Evolutionary conservation across 1,140 invertebrate genomes (phyloP).

Genomic region (Chlorops oryzae): DNA sequence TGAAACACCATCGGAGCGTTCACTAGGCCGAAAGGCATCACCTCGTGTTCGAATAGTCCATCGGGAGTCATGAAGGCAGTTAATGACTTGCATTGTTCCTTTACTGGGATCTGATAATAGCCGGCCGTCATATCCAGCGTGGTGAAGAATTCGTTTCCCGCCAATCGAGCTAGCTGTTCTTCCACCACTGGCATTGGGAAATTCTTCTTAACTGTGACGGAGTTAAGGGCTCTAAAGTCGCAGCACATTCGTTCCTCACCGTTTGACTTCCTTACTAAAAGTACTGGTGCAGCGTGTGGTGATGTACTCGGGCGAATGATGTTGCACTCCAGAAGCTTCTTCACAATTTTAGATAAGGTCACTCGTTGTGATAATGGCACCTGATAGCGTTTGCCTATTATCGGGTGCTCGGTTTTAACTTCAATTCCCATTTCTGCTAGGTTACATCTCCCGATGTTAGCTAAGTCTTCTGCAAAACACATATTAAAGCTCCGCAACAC

Average conservation of each 20-base stretch:
- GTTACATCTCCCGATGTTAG: slow-evolving; percentile 2
- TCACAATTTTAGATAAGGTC: slow-evolving; percentile 13
- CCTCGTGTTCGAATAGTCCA: slow-evolving; percentile 32
- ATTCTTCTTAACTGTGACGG: slow-evolving; percentile 27
- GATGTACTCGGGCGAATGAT: slow-evolving; percentile 46
- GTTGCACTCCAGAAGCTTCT: slow-evolving; percentile 30
- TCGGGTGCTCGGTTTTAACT: slow-evolving; percentile 12
- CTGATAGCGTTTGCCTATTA: slow-evolving; percentile 15
- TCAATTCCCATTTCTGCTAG: slow-evolving; percentile 2
- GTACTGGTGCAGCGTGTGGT: slow-evolving; percentile 48
- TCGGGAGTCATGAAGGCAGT: slow-evolving; percentile 22
- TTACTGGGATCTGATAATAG: slow-evolving; percentile 48
- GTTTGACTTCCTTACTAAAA: slow-evolving; percentile 51
- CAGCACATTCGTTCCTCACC: slow-evolving; percentile 24
- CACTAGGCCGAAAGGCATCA: slow-evolving; percentile 49
- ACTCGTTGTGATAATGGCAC: slow-evolving; percentile 13
- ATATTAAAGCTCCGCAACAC: background rate
- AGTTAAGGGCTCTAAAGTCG: slow-evolving; percentile 31
- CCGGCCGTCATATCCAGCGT: slow-evolving; percentile 47
- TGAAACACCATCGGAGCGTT: slow-evolving; percentile 49
- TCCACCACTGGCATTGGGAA: slow-evolving; percentile 53
- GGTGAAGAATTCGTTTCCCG: slow-evolving; percentile 40
- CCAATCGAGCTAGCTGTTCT: slow-evolving; percentile 45
- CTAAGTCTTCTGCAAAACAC: slow-evolving; percentile 6
- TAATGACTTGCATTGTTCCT: slow-evolving; percentile 16